Base-by-base conservation (phyloP, 1,140 invertebrate species). In the Ips nitidus region DNA sequence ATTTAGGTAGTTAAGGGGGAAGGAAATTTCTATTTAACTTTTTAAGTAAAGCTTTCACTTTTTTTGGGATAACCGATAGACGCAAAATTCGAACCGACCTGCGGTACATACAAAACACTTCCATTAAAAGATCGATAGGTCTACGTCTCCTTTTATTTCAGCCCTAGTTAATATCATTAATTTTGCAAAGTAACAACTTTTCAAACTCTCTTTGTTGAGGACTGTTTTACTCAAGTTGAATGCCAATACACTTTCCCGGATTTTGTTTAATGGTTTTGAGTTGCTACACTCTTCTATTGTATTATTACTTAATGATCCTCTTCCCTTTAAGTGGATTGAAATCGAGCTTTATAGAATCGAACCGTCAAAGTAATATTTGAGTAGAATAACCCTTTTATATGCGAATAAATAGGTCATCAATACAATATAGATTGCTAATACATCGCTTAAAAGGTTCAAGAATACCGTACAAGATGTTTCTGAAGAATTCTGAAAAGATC, bases 91-190 rank as follows among this genome's bases (percentile, higher is more conserved):
- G 22, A 22, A 22, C 22, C 22, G 22, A 22, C 22, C 22, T 22
- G 22, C 22, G 22, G 22, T 22, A 22, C 22, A 22, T 22, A 22
- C 22, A 56, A 38, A 56, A 52, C 41, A n/a, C 45, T 38, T n/a
- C 43, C 36, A 63, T 37, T 8, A n/a, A 8, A 58, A 66, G 53
- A 66, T 56, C 53, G 47, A 66, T 66, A 55, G 43, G 64, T 56
- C 64, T 40, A 55, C 64, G 53, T 57, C 52, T 40, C 52, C 7
- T 52, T 66, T 66, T 66, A 66, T 66, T 66, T n/a, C 40, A 56
- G 64, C 64, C 2, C 55, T 66, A 58, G 39, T 66, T 56, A 52
- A 71, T 55, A 70, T 70, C 61, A 60, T 66, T 66, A 66, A 71
- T 71, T 66, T 66, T 59, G 45, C 42, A 60, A 71, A 66, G 56